phyloP scores from a whole-genome alignment of 2,113 vertebrate genomes.

The Pica pica region DNA sequence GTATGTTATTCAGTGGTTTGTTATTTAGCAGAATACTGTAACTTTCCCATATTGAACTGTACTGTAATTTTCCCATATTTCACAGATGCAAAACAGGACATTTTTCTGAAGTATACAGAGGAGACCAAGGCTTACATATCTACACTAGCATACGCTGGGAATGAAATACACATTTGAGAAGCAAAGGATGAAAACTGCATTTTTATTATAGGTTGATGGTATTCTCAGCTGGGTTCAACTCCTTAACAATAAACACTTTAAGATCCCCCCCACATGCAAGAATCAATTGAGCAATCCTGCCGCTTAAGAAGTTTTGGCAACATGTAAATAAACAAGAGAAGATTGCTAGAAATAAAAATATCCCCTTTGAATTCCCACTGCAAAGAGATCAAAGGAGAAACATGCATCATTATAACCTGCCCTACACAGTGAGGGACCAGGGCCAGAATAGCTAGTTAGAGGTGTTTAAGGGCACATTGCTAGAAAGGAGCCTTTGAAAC shows the following conservation, averaged over 20 bases:
- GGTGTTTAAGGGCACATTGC: background rate
- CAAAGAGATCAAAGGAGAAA: background rate
- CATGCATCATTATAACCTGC: background rate
- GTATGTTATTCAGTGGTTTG: background rate
- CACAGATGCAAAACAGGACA: background rate
- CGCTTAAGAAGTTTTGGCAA: background rate
- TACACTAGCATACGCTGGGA: background rate
- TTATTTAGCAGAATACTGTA: background rate
- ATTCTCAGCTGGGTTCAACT: background rate
- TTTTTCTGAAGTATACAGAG: background rate
- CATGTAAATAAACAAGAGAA: background rate
- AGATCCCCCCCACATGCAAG: background rate
- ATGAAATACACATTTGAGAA: background rate
- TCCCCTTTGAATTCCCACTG: background rate
- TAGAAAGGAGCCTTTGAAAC: background rate
- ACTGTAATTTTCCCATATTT: background rate
- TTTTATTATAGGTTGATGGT: background rate
- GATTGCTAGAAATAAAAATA: background rate
- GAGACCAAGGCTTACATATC: background rate
- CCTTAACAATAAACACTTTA: background rate
- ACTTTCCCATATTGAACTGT: background rate
- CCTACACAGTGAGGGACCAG: background rate
- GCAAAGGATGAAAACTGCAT: background rate
- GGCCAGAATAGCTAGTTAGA: background rate
- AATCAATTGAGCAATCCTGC: background rate